These are phyloP conservation scores for Cerastis leucographa DNA, from an alignment of 2,888 invertebrate species.

Conservation along the genomic window DNA sequence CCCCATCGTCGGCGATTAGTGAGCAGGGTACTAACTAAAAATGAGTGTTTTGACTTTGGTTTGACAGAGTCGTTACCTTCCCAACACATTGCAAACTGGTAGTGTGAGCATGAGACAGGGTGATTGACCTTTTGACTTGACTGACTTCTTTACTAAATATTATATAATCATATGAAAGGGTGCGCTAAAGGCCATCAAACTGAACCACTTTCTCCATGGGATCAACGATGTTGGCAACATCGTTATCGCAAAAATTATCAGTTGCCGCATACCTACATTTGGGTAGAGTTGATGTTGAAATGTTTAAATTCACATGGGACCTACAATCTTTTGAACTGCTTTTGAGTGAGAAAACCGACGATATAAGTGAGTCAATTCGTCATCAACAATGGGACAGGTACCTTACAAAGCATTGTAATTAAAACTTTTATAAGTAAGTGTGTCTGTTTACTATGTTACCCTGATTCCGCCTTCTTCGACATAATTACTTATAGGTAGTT, in stretches of 20 bases:
- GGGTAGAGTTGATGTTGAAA: not conserved
- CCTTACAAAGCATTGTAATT: constrained; percentile 36
- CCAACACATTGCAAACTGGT: not conserved
- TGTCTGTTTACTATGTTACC: constrained; percentile 5
- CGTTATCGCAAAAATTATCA: not conserved
- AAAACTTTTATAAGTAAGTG: constrained; percentile 35
- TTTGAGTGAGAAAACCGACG: not conserved
- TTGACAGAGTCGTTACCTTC: not conserved
- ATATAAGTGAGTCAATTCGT: not conserved
- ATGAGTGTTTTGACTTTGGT: not conserved
- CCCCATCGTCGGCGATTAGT: not conserved
- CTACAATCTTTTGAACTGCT: not conserved
- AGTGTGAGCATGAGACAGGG: not conserved
- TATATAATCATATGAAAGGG: not conserved
- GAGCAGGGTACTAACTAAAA: not conserved
- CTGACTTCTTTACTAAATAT: too few relatives aligned
- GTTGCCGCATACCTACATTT: not conserved
- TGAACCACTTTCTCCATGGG: not conserved
- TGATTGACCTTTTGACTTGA: not conserved
- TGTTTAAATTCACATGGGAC: not conserved
- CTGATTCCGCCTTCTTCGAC: constrained; percentile 16
- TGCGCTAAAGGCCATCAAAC: not conserved
- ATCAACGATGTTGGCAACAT: not conserved
- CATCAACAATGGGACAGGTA: not conserved
- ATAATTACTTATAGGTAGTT: constrained; percentile 27